phyloP scores from a whole-genome alignment of 2,888 invertebrate genomes.

The Smittia aterrima region DNA sequence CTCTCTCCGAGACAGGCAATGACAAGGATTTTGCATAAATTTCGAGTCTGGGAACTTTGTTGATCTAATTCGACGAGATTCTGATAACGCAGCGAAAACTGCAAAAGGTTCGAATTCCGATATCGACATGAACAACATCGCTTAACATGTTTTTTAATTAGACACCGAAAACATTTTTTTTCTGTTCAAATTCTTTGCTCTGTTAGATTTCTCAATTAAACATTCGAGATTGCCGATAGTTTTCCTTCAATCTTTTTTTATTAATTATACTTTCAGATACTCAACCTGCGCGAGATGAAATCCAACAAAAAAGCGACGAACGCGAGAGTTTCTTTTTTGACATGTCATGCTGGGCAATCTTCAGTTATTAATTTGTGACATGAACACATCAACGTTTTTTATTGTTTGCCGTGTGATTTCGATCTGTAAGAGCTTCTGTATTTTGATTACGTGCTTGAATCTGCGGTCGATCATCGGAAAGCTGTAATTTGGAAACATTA shows the following conservation, averaged over 20 bases:
- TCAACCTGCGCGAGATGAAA: not conserved
- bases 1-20: not conserved
- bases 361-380: conserved; percentile 40
- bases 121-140: not conserved
- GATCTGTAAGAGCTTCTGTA: conserved; percentile 35
- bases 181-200: not conserved
- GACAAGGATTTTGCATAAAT: not conserved
- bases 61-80: not conserved
- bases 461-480: conserved; percentile 20
- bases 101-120: not conserved
- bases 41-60: not conserved
- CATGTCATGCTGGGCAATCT: conserved; percentile 38
- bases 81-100: not conserved
- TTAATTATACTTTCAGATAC: not conserved
- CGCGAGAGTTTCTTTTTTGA: conserved; percentile 27
- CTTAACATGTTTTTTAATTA: conserved; percentile 21
- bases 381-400: conserved; percentile 39
- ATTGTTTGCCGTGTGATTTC: conserved; percentile 6
- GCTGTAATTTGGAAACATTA: conserved; percentile 40
- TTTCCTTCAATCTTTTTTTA: not conserved
- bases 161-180: not conserved
- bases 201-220: not conserved
- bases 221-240: not conserved
- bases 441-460: conserved; percentile 30
- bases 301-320: not conserved